Conservation (phyloP, 2,797 vertebrate genomes). For the Xyrichtys novacula region DNA sequence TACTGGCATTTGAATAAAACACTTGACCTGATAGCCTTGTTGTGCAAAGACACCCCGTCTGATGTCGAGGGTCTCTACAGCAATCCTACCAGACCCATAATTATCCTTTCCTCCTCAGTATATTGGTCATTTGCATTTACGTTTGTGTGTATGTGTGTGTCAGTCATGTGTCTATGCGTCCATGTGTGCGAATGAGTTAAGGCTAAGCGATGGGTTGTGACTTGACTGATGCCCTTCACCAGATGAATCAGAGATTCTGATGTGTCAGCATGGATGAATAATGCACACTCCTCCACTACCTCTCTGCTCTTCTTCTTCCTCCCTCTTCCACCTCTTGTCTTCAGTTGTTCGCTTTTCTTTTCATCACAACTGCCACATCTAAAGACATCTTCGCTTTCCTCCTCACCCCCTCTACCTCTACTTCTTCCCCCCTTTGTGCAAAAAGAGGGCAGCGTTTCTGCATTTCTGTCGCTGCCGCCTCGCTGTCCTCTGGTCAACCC, state of each 20-base stretch:
- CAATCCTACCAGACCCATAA: constrained; percentile 30
- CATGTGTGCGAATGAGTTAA: constrained; percentile 64
- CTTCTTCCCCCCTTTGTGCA: constrained; percentile 42
- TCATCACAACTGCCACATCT: constrained; percentile 78
- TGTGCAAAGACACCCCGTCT: constrained; percentile 17
- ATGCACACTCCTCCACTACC: constrained; percentile 76
- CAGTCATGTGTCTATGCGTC: constrained; percentile 32
- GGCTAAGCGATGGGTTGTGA: constrained; percentile 72
- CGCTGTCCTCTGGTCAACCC: constrained; percentile 64
- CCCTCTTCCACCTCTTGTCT: constrained; percentile 74
- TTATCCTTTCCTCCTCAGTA: constrained; percentile 38
- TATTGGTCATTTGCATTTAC: constrained; percentile 37
- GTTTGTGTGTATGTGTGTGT: constrained; percentile 28
- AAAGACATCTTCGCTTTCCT: constrained; percentile 68
- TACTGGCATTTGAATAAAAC: not conserved
- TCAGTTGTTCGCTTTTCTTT: constrained; percentile 69
- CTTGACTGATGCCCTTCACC: constrained; percentile 83
- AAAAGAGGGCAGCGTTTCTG: constrained; percentile 44
- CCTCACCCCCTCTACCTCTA: constrained; percentile 15
- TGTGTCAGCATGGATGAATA: constrained; percentile 86
- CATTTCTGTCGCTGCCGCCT: constrained; percentile 14
- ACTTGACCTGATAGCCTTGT: constrained; percentile 2
- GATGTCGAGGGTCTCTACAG: constrained; percentile 11
- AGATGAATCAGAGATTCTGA: constrained; percentile 83
- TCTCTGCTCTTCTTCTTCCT: constrained; percentile 52